Evolutionary conservation across 2,797 vertebrate species (phyloP).

Genomic region (Rhinella marina): DNA sequence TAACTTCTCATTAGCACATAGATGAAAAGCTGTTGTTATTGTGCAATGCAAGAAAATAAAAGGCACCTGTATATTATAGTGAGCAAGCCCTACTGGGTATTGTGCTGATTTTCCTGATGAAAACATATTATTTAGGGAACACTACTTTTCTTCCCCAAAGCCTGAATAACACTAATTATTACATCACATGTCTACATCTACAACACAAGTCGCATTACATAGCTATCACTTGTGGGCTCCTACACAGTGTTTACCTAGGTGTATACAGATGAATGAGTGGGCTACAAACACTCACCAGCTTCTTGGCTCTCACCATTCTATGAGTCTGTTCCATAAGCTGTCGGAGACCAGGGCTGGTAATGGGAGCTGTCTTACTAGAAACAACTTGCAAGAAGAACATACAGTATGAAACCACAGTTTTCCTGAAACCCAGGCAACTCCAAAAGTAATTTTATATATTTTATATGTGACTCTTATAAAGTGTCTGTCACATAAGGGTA

Average conservation of each 20-base stretch:
- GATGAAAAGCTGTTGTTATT: too few species aligned
- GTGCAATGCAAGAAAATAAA: too few species aligned
- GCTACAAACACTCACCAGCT: conserved; percentile 12
- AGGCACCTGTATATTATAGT: too few species aligned
- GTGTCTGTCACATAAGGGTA: conserved; percentile 24
- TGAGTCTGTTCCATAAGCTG: conserved; percentile 7
- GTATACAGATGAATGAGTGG: conserved; percentile 8
- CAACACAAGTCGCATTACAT: neutral
- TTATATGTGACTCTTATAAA: conserved; percentile 39
- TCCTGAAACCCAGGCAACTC: neutral
- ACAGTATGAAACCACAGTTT: conserved; percentile 38
- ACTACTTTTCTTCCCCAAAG: too few species aligned
- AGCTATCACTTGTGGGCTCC: neutral
- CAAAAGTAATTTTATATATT: conserved; percentile 28
- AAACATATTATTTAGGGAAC: too few species aligned
- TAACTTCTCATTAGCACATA: too few species aligned
- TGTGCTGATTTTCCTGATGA: too few species aligned
- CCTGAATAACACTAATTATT: neutral
- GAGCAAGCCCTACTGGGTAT: too few species aligned
- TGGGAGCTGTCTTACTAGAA: conserved; percentile 11
- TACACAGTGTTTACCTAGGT: neutral
- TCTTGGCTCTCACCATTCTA: neutral
- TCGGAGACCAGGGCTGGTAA: conserved; percentile 27
- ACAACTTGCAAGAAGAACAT: conserved; percentile 16
- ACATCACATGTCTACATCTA: neutral